These are phyloP conservation scores for Emmelina monodactyla DNA, from an alignment of 2,888 invertebrate genomes.

Conservation along the genomic window DNA sequence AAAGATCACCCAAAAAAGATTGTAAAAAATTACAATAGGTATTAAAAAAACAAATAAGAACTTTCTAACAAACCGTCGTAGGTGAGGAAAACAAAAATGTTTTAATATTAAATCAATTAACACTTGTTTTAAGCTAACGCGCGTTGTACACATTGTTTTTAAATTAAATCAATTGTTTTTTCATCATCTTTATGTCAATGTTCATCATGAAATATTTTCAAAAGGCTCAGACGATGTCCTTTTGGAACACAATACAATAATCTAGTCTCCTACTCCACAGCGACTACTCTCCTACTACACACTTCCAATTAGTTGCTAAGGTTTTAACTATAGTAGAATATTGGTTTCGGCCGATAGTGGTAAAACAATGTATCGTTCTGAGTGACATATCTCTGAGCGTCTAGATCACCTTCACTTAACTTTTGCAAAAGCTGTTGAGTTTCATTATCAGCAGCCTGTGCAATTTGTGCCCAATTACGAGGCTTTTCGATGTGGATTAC, in stretches of 20 bases:
- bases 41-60: conserved; percentile 9
- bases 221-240: conserved; percentile 14
- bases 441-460: no score
- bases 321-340: no score
- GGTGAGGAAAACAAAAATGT: no score
- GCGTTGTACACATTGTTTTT: no score
- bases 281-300: conserved; percentile 6
- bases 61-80: conserved; percentile 5
- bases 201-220: conserved; percentile 14
- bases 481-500: conserved; percentile 9
- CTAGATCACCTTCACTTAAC: conserved; percentile 14
- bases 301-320: no score
- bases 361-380: conserved; percentile 16
- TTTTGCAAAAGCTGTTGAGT: conserved; percentile 9
- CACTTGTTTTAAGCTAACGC: no score
- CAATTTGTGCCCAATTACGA: conserved; percentile 9
- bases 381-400: conserved; percentile 10
- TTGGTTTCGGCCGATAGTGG: no score
- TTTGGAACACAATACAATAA: conserved; percentile 15
- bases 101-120: no score
- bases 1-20: no score
- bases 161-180: conserved; percentile 12
- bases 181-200: conserved; percentile 9
- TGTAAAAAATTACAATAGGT: neutral
- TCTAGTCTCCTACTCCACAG: conserved; percentile 13